phyloP scores from a whole-genome alignment of 2,888 invertebrate species.

The Caenorhabditis afra region DNA sequence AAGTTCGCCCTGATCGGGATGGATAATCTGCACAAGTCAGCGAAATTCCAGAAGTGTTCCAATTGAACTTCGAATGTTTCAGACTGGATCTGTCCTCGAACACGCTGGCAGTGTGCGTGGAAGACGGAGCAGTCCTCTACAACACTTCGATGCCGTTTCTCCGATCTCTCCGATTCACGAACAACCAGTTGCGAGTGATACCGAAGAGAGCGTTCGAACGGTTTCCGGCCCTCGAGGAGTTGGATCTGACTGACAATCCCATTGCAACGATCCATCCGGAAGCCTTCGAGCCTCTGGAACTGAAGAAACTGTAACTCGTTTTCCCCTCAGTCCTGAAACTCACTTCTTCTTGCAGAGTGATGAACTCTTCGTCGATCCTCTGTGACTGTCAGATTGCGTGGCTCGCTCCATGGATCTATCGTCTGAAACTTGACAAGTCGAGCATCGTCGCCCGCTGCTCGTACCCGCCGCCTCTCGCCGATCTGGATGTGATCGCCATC shows the following conservation, averaged over 20 bases:
- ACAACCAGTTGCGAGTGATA: constrained; percentile 64
- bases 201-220: constrained; percentile 68
- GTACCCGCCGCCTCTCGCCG: constrained; percentile 60
- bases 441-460: constrained; percentile 62
- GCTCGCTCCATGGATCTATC: constrained; percentile 67
- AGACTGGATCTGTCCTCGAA: constrained; percentile 69
- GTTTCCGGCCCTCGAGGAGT: constrained; percentile 67
- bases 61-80: neutral
- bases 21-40: constrained; percentile 58
- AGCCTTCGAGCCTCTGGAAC: constrained; percentile 69
- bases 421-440: constrained; percentile 46
- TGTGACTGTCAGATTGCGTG: constrained; percentile 72
- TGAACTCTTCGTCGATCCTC: constrained; percentile 66
- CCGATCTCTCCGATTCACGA: constrained; percentile 60
- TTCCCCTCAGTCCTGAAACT: neutral
- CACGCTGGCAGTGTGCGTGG: constrained; percentile 71
- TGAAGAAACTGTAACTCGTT: constrained; percentile 64
- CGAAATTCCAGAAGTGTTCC: neutral
- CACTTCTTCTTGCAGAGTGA: constrained; percentile 43
- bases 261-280: constrained; percentile 70
- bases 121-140: constrained; percentile 72
- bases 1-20: constrained; percentile 70
- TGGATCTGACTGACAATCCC: constrained; percentile 71
- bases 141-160: constrained; percentile 71
- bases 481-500: constrained; percentile 62